Percentiles rank a stretch among this genome's conserved stretches.
Conservation (phyloP, 2,888 invertebrate species). For the Aspidiotus rigidus region DNA sequence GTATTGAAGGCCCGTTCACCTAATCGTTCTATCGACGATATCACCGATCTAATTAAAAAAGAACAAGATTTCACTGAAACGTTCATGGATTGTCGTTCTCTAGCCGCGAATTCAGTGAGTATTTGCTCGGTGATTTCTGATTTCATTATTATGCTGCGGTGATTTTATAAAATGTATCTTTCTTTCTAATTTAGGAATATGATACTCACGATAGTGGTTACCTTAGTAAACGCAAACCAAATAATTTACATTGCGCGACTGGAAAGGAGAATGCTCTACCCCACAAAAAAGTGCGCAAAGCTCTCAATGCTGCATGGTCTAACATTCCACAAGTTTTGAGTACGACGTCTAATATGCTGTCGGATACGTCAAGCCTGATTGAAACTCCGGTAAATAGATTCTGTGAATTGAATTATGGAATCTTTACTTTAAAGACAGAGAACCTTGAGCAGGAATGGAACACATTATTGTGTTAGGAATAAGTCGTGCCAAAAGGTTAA, state of each 20-base stretch:
- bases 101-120: constrained; percentile 19
- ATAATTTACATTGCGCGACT: constrained; percentile 14
- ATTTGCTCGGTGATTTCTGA: not conserved
- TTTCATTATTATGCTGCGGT: not conserved
- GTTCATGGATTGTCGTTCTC: constrained; percentile 17
- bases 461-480: no score
- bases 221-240: constrained; percentile 39
- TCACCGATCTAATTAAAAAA: constrained; percentile 78
- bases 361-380: constrained; percentile 55
- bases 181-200: constrained; percentile 31
- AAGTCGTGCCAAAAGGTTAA: no score
- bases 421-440: no score
- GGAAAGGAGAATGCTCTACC: constrained; percentile 61
- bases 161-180: constrained; percentile 24
- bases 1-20: constrained; percentile 55
- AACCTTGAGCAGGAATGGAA: no score
- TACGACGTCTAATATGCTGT: constrained; percentile 47
- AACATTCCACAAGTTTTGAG: constrained; percentile 6
- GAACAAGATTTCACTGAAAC: constrained; percentile 55
- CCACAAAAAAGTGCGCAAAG: constrained; percentile 66
- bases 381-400: constrained; percentile 60
- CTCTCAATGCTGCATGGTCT: constrained; percentile 63
- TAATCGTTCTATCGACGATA: constrained; percentile 67
- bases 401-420: no score
- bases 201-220: constrained; percentile 49